A percentile compares a stretch with the other conserved stretches of the same genome.
Conservation (phyloP, 2,113 vertebrate species). For the Sinocyclocheilus anshuiensis region DNA sequence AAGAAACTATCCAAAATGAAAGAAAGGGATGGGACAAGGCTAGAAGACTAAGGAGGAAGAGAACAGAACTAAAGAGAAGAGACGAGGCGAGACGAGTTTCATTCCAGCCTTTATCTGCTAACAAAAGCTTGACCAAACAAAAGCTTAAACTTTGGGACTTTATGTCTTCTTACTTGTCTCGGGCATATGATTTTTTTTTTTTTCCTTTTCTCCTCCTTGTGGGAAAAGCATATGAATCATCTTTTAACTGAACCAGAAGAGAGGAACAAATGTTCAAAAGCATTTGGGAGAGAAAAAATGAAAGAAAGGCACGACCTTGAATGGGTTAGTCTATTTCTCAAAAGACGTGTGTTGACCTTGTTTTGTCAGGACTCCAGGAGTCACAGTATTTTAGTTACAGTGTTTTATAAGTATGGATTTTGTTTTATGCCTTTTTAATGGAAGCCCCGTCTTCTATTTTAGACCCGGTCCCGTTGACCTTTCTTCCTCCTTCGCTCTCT, state of each 20-base stretch:
- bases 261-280: not conserved
- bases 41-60: too few species aligned
- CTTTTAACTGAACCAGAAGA: not conserved
- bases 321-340: not conserved
- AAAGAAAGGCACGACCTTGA: slow-evolving; percentile 43
- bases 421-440: slow-evolving; percentile 48
- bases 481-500: slow-evolving; percentile 23
- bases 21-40: not conserved
- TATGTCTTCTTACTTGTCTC: slow-evolving; percentile 20
- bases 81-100: not conserved
- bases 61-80: too few species aligned
- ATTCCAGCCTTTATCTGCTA: not conserved
- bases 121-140: slow-evolving; percentile 28
- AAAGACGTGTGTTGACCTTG: slow-evolving; percentile 15
- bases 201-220: not conserved
- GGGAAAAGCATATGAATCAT: slow-evolving; percentile 29
- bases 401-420: slow-evolving; percentile 47
- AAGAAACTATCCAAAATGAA: not conserved
- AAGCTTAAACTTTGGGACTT: not conserved
- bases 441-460: slow-evolving; percentile 45
- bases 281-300: not conserved
- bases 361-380: slow-evolving; percentile 39
- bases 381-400: slow-evolving; percentile 16
- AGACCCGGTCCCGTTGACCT: slow-evolving; percentile 50
- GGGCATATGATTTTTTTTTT: not conserved